Base-by-base conservation (phyloP, 2,113 vertebrate species). In the Phylloscopus trochiloides region DNA sequence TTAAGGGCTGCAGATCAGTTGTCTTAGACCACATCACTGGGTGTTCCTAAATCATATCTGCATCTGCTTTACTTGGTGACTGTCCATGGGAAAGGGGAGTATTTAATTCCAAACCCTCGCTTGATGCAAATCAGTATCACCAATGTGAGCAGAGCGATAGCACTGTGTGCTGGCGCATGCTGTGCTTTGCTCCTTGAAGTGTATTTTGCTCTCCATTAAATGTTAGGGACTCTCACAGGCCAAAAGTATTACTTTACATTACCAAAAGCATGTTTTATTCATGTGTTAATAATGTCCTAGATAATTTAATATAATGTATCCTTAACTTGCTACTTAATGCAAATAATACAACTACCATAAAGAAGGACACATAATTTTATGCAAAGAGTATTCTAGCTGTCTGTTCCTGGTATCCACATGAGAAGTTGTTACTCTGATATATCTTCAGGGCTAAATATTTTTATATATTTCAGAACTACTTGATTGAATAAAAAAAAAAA, bases 231-330 rank as follows among this genome's bases (percentile, higher is more conserved):
- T 77, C 19, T 87, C 29, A 43, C 7, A 5, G 18, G 5, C 10
- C 3, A 18, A 31, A 81, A 75, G 9, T 83, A 42, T 72, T 90
- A 26, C 6, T 63, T 43, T 48, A 55, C 31, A 34, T 82, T 90
- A 57, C 15, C n/a, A 72, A 76, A 82, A 68, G 1, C 28, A 92
- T 88, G 82, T 90, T 93, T 95, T 92, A 95, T 95, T 93, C 91
- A 96, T 96, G 38, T 73, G 50, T 57, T 92, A 92, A 70, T 90
- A 71, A 68, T 54, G 28, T 50, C 26, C 32, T 50, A 31, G 38
- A 19, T 91, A 84, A 83, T 68, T 71, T 82, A 65, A 55, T 77
- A 51, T 57, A 70, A 50, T 47, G 20, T 73, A 80, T 63, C 38
- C 75, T 61, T 88, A 90, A 76, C 50, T 96, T 83, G 50, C 12